Evolutionary conservation across 37 sponge, comb jelly and placozoan species (phyloP).

Genomic region (Theonella swinhoei): DNA sequence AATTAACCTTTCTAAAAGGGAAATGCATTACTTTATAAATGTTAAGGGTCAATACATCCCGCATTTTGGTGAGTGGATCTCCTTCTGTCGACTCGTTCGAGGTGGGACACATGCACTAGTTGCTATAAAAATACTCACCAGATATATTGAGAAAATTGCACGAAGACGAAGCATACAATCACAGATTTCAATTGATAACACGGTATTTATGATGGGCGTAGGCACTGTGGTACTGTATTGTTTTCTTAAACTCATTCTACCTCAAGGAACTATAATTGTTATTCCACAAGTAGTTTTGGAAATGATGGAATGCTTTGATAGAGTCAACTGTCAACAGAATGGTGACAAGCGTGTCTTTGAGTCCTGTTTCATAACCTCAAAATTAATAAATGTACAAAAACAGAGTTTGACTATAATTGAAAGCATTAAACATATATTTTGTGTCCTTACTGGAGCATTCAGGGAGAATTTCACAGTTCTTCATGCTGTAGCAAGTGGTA

Average conservation of each 20-base stretch:
- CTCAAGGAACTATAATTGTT: background rate
- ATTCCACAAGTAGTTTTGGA: background rate
- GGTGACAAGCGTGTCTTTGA: background rate
- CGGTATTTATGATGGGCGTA: background rate
- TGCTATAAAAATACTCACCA: background rate
- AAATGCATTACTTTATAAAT: background rate
- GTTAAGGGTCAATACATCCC: background rate
- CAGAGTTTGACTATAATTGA: background rate
- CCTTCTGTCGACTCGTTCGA: background rate
- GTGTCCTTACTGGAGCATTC: background rate
- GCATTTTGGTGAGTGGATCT: background rate
- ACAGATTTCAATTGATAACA: too few relatives aligned
- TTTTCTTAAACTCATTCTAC: background rate
- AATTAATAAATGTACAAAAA: background rate
- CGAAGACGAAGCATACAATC: background rate
- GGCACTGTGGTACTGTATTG: background rate
- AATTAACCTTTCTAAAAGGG: background rate
- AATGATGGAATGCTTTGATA: background rate
- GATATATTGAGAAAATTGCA: background rate
- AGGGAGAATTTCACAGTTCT: background rate
- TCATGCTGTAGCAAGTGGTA: background rate
- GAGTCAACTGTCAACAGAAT: background rate
- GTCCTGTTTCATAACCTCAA: background rate
- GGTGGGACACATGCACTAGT: background rate
- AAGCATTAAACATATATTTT: background rate